These are phyloP conservation scores for Drosophila setosimentum DNA, from an alignment of 2,888 invertebrate species.

Conservation along the genomic window DNA sequence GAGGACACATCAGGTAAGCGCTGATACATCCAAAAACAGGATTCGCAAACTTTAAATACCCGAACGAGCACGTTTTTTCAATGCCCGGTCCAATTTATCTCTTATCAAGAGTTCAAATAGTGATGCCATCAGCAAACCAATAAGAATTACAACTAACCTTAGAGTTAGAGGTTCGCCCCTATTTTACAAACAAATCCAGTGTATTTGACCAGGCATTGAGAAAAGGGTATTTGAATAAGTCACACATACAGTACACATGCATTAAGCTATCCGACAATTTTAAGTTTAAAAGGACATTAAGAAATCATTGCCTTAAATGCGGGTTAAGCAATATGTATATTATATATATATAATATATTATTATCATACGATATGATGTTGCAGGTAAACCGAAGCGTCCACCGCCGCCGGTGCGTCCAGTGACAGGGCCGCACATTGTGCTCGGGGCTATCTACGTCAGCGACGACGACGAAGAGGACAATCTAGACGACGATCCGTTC, in stretches of 20 bases:
- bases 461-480: conserved; percentile 87
- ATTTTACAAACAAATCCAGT: not conserved
- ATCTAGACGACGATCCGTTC: conserved; percentile 90
- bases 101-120: not conserved
- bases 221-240: not conserved
- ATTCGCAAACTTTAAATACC: too few relatives aligned
- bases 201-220: not conserved
- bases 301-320: not conserved
- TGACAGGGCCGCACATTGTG: conserved; percentile 80
- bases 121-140: not conserved
- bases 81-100: not conserved
- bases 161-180: too few relatives aligned
- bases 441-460: conserved; percentile 80
- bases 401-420: conserved; percentile 83
- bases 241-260: not conserved
- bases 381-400: conserved; percentile 84
- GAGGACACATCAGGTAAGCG: conserved; percentile 42
- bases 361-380: not conserved
- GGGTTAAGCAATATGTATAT: not conserved
- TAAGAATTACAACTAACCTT: not conserved
- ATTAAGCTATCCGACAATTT: not conserved
- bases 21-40: not conserved
- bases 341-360: too few relatives aligned
- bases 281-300: not conserved
- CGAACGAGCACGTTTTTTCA: not conserved